Conservation (phyloP, 2,797 vertebrate species). For the Peromyscus nudipes region DNA sequence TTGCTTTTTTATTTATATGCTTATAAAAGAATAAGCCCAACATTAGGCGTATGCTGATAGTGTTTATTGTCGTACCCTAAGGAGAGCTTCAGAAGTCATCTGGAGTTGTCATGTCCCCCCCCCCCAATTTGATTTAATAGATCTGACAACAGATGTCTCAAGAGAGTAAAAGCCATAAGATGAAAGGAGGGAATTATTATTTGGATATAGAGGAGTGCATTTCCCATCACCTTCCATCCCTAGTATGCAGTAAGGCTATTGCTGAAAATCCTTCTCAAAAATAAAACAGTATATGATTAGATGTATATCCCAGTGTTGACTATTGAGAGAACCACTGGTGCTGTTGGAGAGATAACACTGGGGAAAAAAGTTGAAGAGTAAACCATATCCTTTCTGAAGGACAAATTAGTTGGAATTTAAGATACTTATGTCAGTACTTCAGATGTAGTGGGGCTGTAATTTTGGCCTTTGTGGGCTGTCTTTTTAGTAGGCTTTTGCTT, state of each 20-base stretch:
- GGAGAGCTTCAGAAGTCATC: constrained; percentile 2
- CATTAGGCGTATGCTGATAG: constrained; percentile 1
- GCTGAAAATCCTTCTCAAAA: constrained; percentile 41
- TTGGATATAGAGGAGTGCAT: background rate
- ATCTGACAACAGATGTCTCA: background rate
- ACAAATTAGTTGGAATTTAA: constrained; percentile 16
- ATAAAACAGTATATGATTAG: background rate
- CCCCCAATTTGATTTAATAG: background rate
- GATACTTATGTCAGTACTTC: background rate
- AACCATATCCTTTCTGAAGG: constrained; percentile 1
- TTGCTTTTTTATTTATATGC: background rate
- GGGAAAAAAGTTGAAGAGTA: constrained; percentile 24
- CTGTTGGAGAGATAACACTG: constrained; percentile 42
- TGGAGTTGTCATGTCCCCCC: background rate
- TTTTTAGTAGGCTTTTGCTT: constrained; percentile 35
- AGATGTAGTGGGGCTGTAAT: constrained; percentile 31
- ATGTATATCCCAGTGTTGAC: background rate
- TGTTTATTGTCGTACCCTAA: constrained; percentile 36
- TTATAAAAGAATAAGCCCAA: background rate
- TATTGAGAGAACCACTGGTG: constrained; percentile 30
- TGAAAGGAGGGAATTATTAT: constrained; percentile 51
- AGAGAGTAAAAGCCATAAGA: background rate
- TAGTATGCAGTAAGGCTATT: background rate
- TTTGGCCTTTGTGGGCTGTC: background rate
- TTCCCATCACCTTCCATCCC: background rate